Percentiles rank a stretch among this genome's conserved stretches.
These are phyloP conservation scores for Sebastes paucispinis DNA, from an alignment of 2,797 vertebrate genomes.

Conservation along the genomic window DNA sequence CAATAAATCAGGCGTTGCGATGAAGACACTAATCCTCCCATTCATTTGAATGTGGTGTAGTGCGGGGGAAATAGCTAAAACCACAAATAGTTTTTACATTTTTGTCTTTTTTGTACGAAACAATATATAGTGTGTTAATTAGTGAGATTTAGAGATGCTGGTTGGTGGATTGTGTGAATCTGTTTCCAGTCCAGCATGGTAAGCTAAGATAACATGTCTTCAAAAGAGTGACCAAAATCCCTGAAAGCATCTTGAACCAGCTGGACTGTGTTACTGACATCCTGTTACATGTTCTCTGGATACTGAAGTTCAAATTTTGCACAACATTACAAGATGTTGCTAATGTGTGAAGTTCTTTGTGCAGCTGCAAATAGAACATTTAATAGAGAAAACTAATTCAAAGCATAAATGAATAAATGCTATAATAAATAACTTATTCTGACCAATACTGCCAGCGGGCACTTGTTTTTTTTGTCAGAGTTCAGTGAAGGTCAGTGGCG, in stretches of 20 bases:
- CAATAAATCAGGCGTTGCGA: no score
- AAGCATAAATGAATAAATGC: not conserved
- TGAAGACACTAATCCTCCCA: no score
- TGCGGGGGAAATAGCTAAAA: not conserved
- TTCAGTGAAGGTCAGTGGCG: conserved; percentile 3
- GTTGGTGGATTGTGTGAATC: not conserved
- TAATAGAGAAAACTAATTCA: not conserved
- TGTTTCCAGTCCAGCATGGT: not conserved
- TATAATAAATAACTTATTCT: not conserved
- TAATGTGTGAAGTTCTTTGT: not conserved
- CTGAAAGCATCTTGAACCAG: not conserved
- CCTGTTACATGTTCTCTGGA: no score
- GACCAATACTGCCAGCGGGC: not conserved
- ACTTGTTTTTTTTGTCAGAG: not conserved
- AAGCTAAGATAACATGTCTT: not conserved
- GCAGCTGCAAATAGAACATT: not conserved
- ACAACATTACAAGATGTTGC: not conserved
- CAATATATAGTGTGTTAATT: not conserved
- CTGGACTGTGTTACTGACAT: not conserved
- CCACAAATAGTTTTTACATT: not conserved
- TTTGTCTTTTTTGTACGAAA: not conserved
- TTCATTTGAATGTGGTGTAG: no score
- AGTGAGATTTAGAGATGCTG: not conserved
- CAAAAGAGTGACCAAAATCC: not conserved
- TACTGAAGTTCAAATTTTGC: not conserved